These are phyloP conservation scores for Hippocampus kuda DNA, from an alignment of 2,797 vertebrate species.

Conservation along the genomic window DNA sequence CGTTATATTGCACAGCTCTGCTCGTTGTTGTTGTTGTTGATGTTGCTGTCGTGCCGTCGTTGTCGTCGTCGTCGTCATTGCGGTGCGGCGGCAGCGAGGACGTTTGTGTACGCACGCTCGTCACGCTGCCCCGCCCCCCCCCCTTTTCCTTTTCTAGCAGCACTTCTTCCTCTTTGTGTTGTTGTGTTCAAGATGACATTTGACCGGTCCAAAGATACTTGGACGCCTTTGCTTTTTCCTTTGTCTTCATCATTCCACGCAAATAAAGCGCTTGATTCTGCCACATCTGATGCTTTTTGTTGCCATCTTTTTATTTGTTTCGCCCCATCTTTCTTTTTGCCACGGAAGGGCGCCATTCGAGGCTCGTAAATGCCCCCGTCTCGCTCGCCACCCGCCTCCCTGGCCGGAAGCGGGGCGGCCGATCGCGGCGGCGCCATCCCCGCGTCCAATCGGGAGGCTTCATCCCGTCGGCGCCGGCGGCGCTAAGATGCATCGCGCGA, in stretches of 20 bases:
- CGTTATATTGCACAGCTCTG: neutral
- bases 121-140: constrained; percentile 48
- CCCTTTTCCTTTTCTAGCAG: neutral
- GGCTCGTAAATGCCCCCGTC: too few species aligned
- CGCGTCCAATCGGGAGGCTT: neutral
- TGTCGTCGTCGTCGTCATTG: neutral
- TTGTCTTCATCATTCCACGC: constrained; percentile 78
- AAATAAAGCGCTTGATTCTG: constrained; percentile 79
- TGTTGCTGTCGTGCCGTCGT: neutral
- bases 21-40: neutral
- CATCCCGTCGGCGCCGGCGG: too few species aligned
- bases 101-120: neutral
- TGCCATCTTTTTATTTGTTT: constrained; percentile 61
- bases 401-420: too few species aligned
- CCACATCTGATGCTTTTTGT: constrained; percentile 70
- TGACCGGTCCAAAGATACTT: neutral
- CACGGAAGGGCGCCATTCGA: neutral
- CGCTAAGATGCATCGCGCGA: too few species aligned
- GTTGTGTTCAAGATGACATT: neutral
- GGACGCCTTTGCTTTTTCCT: constrained; percentile 32
- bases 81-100: neutral
- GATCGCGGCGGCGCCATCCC: constrained; percentile 3
- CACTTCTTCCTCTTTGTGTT: constrained; percentile 31
- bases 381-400: too few species aligned
- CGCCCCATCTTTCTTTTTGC: constrained; percentile 13